These are phyloP conservation scores for Equus przewalskii DNA, from an alignment of 2,113 vertebrate genomes.

Conservation along the genomic window DNA sequence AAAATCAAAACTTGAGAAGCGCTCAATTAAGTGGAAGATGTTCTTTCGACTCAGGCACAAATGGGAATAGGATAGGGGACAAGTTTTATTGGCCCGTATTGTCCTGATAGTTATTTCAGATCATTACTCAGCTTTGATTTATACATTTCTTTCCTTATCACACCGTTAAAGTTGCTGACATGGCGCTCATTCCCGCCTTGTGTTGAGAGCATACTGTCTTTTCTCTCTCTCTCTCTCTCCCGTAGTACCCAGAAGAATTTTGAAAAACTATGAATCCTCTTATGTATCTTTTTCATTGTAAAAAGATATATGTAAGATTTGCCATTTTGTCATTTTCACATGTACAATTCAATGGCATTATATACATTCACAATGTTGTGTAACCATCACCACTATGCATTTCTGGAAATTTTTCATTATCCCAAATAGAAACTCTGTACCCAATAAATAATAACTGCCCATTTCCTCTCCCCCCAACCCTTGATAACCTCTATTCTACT, in stretches of 20 bases:
- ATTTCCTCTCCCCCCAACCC: neutral
- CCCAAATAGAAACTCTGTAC: neutral
- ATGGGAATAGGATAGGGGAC: neutral
- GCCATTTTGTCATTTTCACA: neutral
- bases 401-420: neutral
- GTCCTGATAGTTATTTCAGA: neutral
- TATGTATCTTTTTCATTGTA: neutral
- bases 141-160: neutral
- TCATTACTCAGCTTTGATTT: neutral
- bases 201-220: neutral
- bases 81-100: neutral
- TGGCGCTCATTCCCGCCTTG: neutral
- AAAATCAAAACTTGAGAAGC: neutral
- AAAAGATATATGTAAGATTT: neutral
- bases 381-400: neutral
- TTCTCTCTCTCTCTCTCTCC: neutral
- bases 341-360: neutral
- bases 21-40: neutral
- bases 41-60: constrained; percentile 4
- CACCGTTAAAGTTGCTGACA: neutral
- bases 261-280: neutral
- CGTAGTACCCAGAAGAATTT: neutral
- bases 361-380: neutral
- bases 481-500: neutral
- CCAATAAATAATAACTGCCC: neutral